Conservation (phyloP, 2,888 invertebrate species). For the Andricus curvator region DNA sequence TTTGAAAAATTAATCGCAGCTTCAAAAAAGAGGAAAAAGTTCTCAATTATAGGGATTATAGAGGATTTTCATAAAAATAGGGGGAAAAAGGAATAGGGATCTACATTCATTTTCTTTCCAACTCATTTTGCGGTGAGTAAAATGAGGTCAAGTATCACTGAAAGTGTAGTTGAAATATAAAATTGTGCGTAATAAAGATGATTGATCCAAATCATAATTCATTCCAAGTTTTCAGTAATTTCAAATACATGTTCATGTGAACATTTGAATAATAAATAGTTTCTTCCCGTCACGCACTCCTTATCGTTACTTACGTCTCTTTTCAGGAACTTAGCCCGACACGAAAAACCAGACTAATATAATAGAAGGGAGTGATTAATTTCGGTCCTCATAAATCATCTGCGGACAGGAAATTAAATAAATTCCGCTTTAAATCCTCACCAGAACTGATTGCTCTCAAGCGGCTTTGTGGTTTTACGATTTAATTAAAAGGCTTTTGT, state of each 20-base stretch:
- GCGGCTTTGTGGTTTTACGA: not conserved
- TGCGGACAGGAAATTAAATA: slow-evolving; percentile 9
- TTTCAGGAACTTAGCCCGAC: slow-evolving; percentile 12
- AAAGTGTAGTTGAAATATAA: not conserved
- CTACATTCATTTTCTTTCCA: too few relatives aligned
- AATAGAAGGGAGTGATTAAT: slow-evolving; percentile 23
- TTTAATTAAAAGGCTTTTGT: not conserved
- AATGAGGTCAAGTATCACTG: not conserved
- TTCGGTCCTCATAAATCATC: slow-evolving; percentile 23
- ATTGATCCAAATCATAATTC: not conserved
- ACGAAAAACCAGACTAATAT: slow-evolving; percentile 23
- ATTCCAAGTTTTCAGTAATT: not conserved
- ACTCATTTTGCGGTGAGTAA: too few relatives aligned
- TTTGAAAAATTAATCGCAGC: too few relatives aligned
- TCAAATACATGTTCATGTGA: not conserved
- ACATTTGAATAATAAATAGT: slow-evolving; percentile 1
- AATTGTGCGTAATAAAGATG: not conserved
- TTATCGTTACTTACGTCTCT: not conserved
- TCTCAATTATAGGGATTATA: too few relatives aligned
- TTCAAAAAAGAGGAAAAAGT: too few relatives aligned
- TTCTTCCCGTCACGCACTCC: slow-evolving; percentile 3
- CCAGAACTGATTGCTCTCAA: not conserved
- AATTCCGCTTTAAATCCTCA: slow-evolving; percentile 11
- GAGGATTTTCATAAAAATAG: too few relatives aligned
- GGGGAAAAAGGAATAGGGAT: too few relatives aligned